A percentile compares a stretch with the other conserved stretches of the same genome.
Evolutionary conservation across 2,888 invertebrate genomes (phyloP).

Genomic region (Microdon myrmicae): DNA sequence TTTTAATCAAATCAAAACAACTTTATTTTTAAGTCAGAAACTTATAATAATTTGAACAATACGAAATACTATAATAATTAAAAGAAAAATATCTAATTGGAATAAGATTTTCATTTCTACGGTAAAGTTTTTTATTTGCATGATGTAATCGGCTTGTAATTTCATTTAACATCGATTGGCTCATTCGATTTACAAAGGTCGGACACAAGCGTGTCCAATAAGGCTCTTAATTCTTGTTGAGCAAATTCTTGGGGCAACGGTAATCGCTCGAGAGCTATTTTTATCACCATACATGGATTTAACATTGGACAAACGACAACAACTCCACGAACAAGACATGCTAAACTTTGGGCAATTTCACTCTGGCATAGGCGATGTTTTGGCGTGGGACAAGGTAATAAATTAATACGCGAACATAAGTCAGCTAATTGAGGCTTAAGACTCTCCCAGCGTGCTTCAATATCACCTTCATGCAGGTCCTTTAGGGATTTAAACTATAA

Average conservation of each 20-base stretch:
- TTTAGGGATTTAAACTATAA: slow-evolving; percentile 62
- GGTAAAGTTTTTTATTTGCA: no score
- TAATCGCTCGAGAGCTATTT: slow-evolving; percentile 63
- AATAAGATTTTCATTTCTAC: no score
- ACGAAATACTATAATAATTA: no score
- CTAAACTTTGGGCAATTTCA: slow-evolving; percentile 65
- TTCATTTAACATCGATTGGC: slow-evolving; percentile 26
- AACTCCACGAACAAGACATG: slow-evolving; percentile 64
- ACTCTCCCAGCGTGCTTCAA: slow-evolving; percentile 65
- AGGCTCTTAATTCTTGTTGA: slow-evolving; percentile 61
- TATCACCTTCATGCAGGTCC: slow-evolving; percentile 61
- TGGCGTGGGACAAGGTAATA: slow-evolving; percentile 65
- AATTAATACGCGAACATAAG: slow-evolving; percentile 65
- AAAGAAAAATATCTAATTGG: no score
- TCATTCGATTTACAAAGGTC: slow-evolving; percentile 57
- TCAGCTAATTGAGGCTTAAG: slow-evolving; percentile 65
- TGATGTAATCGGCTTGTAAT: no score
- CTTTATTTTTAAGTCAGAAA: no score
- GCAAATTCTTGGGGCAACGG: slow-evolving; percentile 67
- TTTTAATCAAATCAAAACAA: no score
- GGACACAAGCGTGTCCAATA: slow-evolving; percentile 59
- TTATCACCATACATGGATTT: slow-evolving; percentile 62
- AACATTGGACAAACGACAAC: slow-evolving; percentile 62
- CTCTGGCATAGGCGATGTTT: slow-evolving; percentile 67
- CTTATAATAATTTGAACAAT: no score